These are phyloP conservation scores for Drosophila buzzatii DNA, from an alignment of 2,888 invertebrate genomes.

Conservation along the genomic window DNA sequence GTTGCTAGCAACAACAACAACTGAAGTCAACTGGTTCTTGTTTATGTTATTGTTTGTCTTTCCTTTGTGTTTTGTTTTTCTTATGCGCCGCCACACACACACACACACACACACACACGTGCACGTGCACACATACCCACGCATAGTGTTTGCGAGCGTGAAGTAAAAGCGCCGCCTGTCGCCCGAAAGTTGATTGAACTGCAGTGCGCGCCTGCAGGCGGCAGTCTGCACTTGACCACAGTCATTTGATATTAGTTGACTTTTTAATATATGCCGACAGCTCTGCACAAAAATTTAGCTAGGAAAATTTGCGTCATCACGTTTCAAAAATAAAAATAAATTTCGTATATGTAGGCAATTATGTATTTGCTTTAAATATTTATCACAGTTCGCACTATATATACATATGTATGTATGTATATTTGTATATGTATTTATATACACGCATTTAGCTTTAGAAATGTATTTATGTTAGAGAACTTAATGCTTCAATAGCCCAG, in stretches of 20 bases:
- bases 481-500: slow-evolving; percentile 38
- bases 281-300: slow-evolving; percentile 1
- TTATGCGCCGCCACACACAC: slow-evolving; percentile 14
- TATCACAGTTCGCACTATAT: slow-evolving; percentile 1
- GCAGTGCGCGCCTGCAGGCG: slow-evolving; percentile 2
- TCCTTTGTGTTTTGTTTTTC: slow-evolving; percentile 24
- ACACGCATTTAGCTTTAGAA: background rate
- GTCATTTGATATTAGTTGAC: background rate
- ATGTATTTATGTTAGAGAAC: slow-evolving; percentile 12
- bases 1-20: slow-evolving; percentile 42
- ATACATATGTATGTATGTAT: background rate
- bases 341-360: slow-evolving; percentile 16
- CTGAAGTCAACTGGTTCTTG: slow-evolving; percentile 56
- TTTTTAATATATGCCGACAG: slow-evolving; percentile 13
- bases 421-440: background rate
- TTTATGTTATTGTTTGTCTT: slow-evolving; percentile 49
- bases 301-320: slow-evolving; percentile 47
- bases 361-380: slow-evolving; percentile 3
- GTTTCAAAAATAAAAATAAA: slow-evolving; percentile 40
- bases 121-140: background rate
- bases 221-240: slow-evolving; percentile 43
- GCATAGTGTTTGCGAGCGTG: slow-evolving; percentile 15
- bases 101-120: too few species aligned
- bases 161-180: slow-evolving; percentile 42
- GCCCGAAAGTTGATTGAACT: slow-evolving; percentile 46